Percentiles rank a stretch among this genome's conserved stretches.
These are phyloP conservation scores for Lobophora halterata DNA, from an alignment of 2,888 invertebrate species.

Conservation along the genomic window DNA sequence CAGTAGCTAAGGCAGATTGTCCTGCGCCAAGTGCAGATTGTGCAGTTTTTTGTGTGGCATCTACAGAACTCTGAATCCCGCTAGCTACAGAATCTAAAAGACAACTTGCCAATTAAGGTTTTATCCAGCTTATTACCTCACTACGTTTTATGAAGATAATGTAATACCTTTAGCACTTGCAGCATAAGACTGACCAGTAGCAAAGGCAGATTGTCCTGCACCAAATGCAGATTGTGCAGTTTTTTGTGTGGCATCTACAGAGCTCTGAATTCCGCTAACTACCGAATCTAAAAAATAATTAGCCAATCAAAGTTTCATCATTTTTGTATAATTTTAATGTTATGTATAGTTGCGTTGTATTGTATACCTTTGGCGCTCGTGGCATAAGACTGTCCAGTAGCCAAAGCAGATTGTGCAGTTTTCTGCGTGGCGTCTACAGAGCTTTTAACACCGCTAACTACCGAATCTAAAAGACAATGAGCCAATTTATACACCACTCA, in stretches of 20 bases:
- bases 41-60: constrained; percentile 49
- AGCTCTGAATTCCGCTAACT: constrained; percentile 45
- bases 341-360: too few relatives aligned
- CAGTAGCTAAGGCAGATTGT: constrained; percentile 45
- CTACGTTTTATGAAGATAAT: too few relatives aligned
- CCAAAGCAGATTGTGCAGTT: constrained; percentile 43
- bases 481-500: too few relatives aligned
- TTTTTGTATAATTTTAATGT: background rate
- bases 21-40: constrained; percentile 49
- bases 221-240: constrained; percentile 48
- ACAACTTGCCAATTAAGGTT: too few relatives aligned
- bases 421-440: constrained; percentile 48
- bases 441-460: constrained; percentile 40
- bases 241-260: constrained; percentile 52
- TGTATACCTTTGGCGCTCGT: constrained; percentile 45
- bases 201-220: constrained; percentile 45
- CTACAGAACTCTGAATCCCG: constrained; percentile 46
- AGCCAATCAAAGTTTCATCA: constrained; percentile 1
- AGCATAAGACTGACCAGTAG: constrained; percentile 48
- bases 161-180: constrained; percentile 47
- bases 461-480: constrained; percentile 51
- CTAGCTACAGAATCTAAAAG: constrained; percentile 60
- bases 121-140: too few relatives aligned
- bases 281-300: constrained; percentile 53
- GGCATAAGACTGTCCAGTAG: constrained; percentile 44